Percentiles rank a stretch among this genome's conserved stretches.
phyloP scores from a whole-genome alignment of 2,113 vertebrate species.

The Sarotherodon lohbergeri region DNA sequence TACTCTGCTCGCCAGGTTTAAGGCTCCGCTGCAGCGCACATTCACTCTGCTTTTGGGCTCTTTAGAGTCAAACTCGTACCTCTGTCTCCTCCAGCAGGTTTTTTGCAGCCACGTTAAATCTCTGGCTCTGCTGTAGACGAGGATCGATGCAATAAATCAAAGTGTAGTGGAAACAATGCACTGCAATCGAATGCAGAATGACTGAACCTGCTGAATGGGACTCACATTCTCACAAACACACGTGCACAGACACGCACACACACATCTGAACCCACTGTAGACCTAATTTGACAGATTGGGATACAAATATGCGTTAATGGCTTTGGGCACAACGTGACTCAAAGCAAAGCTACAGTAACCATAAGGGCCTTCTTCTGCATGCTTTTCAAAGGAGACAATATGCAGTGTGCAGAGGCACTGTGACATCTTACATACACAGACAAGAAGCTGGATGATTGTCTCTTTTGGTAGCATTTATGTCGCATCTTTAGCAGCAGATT shows the following conservation, averaged over 20 bases:
- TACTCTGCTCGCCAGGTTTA: background rate
- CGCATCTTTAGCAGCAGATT: background rate
- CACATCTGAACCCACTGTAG: background rate
- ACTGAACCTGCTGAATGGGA: background rate
- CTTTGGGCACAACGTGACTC: conserved; percentile 12
- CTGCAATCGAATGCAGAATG: background rate
- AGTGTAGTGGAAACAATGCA: background rate
- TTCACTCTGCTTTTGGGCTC: background rate
- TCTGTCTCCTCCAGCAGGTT: background rate
- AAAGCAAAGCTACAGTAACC: background rate
- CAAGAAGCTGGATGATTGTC: background rate
- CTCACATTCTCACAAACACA: background rate
- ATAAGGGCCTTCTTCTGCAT: background rate
- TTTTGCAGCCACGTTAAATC: background rate
- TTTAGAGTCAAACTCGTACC: background rate
- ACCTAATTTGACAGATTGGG: conserved; percentile 11
- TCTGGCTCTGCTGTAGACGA: background rate
- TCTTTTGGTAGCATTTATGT: background rate
- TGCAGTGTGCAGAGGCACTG: background rate
- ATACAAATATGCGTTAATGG: conserved; percentile 25
- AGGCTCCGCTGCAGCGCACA: background rate
- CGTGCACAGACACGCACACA: background rate
- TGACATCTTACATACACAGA: background rate
- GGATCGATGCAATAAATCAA: background rate
- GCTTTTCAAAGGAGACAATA: background rate